Percentiles rank a stretch among this genome's conserved stretches.
Evolutionary conservation across 2,113 vertebrate genomes (phyloP).

Genomic region (Empidonax traillii): DNA sequence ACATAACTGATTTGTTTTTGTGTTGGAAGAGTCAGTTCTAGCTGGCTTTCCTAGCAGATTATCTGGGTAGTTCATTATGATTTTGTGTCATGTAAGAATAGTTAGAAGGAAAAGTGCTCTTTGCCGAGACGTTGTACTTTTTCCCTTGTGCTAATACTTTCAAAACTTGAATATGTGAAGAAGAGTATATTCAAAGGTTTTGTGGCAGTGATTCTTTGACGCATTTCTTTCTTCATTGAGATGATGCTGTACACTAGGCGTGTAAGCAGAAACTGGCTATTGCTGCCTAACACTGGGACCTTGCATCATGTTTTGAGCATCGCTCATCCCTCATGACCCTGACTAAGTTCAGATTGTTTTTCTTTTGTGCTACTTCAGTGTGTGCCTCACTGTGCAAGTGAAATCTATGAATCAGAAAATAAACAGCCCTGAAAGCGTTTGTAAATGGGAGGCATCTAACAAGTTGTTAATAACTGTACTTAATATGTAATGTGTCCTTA

Average conservation of each 20-base stretch:
- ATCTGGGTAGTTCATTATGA: neutral
- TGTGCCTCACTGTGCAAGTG: neutral
- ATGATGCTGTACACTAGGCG: neutral
- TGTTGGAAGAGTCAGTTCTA: neutral
- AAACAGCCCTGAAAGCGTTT: neutral
- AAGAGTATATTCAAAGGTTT: neutral
- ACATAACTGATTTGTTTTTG: neutral
- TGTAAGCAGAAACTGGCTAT: neutral
- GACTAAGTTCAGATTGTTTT: neutral
- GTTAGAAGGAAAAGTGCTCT: neutral
- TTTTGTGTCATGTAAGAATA: neutral
- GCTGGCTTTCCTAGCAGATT: neutral
- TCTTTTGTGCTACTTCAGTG: neutral
- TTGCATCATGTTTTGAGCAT: fast-evolving
- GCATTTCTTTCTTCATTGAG: neutral
- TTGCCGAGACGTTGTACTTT: neutral
- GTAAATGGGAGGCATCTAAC: neutral
- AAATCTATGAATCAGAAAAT: neutral
- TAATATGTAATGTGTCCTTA: neutral
- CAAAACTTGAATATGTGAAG: neutral
- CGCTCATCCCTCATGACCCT: neutral
- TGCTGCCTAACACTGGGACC: neutral
- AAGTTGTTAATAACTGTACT: neutral
- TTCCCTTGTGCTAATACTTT: neutral
- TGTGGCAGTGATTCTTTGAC: neutral